Base-by-base conservation (phyloP, 1,140 invertebrate genomes). In the Leptinotarsa texana region DNA sequence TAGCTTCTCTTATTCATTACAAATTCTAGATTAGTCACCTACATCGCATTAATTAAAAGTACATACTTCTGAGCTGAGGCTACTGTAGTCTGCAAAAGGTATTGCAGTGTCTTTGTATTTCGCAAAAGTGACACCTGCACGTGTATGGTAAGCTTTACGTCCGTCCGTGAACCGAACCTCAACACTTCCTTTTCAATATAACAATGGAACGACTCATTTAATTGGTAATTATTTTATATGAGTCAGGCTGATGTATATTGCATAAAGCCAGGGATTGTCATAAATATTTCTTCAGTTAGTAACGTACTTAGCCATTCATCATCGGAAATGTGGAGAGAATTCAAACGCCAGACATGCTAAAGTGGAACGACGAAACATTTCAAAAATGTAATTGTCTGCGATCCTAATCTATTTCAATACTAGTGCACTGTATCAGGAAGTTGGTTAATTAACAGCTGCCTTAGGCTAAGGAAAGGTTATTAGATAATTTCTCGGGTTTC, bases 361-460 rank as follows among this genome's bases (percentile, higher is more conserved):
- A 57, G 51, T 57, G 51, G 51, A 57, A 57, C 51, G 51, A 57
- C 51, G n/a, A 57, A 18, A 18, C 17, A 57, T 57, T 57, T 57
- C 15, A 15, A 57, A 57, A 57, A 57, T 57, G 51, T 57, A 57
- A 57, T 57, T 57, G 51, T 57, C 51, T 57, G 51, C 51, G n/a
- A 17, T 57, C 51, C 6, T 18, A 57, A 18, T 57, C 51, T 57
- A 57, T 57, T 57, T 57, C 51, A 57, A 57, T 57, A 57, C 15
- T 15, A 18, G 51, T 57, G 15, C 51, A 57, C 0, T 57, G n/a
- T 18, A 42, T 42, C 33, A 42, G 33, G 33, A 42, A 42, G 33
- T 42, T 42, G 3, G 33, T 42, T 42, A 42, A 42, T 42, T 42
- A 42, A 42, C 33, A 42, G 33, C 33, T 42, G 33, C 33, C 33